Conservation (phyloP, 1,140 invertebrate species). For the Zelostemma sp. region DNA sequence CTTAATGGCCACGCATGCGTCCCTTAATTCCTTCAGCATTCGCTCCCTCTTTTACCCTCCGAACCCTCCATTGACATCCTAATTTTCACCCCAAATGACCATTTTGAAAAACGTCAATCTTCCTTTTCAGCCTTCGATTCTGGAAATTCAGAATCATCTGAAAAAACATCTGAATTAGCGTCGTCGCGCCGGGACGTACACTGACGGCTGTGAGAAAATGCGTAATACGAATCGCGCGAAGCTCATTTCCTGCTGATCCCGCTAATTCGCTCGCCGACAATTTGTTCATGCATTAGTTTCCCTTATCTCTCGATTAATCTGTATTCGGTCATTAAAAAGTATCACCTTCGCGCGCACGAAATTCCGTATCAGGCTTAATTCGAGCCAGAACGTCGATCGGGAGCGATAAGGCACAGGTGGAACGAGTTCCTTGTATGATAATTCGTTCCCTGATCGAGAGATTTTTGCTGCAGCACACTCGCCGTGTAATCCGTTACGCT, state of each 20-base stretch:
- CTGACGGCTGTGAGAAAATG: constrained; percentile 1
- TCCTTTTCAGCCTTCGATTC: too few species aligned
- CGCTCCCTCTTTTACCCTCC: constrained; percentile 2
- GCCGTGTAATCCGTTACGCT: constrained; percentile 58
- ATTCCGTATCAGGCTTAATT: constrained; percentile 21
- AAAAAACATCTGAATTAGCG: too few species aligned
- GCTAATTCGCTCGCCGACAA: constrained; percentile 2
- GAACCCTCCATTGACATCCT: not conserved
- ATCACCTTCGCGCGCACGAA: constrained; percentile 21
- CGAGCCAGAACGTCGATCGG: constrained; percentile 27
- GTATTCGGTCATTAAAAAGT: constrained; percentile 9
- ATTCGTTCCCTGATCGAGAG: constrained; percentile 57
- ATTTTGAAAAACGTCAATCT: too few species aligned
- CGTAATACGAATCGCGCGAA: not conserved
- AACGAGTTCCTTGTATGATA: constrained; percentile 52
- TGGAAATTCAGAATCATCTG: too few species aligned
- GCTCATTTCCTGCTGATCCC: constrained; percentile 13
- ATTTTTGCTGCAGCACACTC: constrained; percentile 51
- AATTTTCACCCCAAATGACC: not conserved
- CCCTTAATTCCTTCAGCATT: constrained; percentile 8
- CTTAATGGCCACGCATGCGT: constrained; percentile 55
- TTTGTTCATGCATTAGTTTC: constrained; percentile 9
- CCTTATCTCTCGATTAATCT: constrained; percentile 11
- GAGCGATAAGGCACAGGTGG: constrained; percentile 51
- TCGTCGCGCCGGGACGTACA: too few species aligned